These are phyloP conservation scores for Pogonognathellus flavescens DNA, from an alignment of 1,140 invertebrate species.

Conservation along the genomic window DNA sequence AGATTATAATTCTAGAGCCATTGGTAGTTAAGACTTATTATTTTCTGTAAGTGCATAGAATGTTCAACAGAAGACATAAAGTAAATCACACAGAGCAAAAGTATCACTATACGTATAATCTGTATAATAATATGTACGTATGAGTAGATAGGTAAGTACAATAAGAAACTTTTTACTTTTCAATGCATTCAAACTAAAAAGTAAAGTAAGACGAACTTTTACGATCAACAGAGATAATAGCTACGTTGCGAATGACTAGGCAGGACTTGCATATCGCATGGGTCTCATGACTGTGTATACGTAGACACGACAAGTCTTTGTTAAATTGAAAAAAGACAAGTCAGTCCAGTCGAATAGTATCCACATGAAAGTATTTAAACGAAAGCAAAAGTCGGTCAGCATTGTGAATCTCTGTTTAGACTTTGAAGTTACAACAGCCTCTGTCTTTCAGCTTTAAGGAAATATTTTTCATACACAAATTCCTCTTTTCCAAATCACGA, in stretches of 20 bases:
- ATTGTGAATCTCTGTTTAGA: slow-evolving; percentile 53
- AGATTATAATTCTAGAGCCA: background rate
- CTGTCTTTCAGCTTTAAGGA: background rate
- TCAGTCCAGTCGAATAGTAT: slow-evolving; percentile 9
- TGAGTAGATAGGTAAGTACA: no score
- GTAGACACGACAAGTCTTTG: slow-evolving; percentile 4
- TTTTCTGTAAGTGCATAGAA: no score
- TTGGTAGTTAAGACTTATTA: no score
- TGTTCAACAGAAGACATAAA: no score
- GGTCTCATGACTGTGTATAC: no score
- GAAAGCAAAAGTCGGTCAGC: slow-evolving; percentile 54
- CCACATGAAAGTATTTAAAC: slow-evolving; percentile 56
- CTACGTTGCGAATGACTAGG: background rate
- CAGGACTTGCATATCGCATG: background rate
- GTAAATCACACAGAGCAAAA: no score
- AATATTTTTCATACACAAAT: background rate
- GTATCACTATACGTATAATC: no score
- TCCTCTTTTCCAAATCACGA: background rate
- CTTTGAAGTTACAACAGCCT: slow-evolving; percentile 20
- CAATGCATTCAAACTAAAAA: no score
- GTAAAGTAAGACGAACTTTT: no score
- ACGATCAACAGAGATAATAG: no score
- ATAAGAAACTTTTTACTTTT: no score
- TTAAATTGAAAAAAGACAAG: slow-evolving; percentile 15
- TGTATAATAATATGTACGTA: no score